phyloP scores from a whole-genome alignment of 2,797 vertebrate species.

The Oreortyx pictus region DNA sequence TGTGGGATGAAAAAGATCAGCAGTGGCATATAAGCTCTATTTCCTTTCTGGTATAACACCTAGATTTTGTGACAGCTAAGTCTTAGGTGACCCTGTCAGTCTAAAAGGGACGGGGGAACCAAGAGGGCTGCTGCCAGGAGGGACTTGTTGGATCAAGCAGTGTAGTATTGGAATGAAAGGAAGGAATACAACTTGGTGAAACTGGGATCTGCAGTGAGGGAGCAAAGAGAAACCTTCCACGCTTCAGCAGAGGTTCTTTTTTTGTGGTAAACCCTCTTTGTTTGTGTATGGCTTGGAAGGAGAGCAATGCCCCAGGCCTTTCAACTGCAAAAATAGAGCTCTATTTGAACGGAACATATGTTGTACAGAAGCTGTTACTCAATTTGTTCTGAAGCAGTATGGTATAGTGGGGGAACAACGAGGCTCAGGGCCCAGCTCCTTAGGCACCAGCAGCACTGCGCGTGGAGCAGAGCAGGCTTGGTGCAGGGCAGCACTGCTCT shows the following conservation, averaged over 20 bases:
- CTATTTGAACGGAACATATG: slow-evolving; percentile 66
- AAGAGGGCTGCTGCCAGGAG: background rate
- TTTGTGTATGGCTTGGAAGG: slow-evolving; percentile 62
- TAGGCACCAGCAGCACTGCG: background rate
- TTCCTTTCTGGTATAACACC: background rate
- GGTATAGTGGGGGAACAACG: background rate
- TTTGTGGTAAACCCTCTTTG: slow-evolving; percentile 59
- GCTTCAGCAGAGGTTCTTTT: slow-evolving; percentile 52
- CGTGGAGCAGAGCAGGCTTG: fast-evolving
- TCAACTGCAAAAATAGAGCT: slow-evolving; percentile 74
- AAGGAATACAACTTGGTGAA: slow-evolving; percentile 31
- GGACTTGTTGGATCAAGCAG: background rate
- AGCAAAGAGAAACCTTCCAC: slow-evolving; percentile 35
- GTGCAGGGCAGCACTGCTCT: background rate
- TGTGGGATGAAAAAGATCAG: background rate
- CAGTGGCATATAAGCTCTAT: background rate
- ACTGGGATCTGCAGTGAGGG: slow-evolving; percentile 52
- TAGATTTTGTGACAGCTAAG: background rate
- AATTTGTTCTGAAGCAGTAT: slow-evolving; percentile 58
- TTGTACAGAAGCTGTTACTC: slow-evolving; percentile 72
- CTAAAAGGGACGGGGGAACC: background rate
- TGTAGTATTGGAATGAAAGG: background rate
- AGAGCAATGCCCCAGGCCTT: slow-evolving; percentile 57
- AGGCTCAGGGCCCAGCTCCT: background rate
- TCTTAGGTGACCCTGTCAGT: background rate